These are phyloP conservation scores for Crocidura indochinensis DNA, from an alignment of 2,797 vertebrate species.

Conservation along the genomic window DNA sequence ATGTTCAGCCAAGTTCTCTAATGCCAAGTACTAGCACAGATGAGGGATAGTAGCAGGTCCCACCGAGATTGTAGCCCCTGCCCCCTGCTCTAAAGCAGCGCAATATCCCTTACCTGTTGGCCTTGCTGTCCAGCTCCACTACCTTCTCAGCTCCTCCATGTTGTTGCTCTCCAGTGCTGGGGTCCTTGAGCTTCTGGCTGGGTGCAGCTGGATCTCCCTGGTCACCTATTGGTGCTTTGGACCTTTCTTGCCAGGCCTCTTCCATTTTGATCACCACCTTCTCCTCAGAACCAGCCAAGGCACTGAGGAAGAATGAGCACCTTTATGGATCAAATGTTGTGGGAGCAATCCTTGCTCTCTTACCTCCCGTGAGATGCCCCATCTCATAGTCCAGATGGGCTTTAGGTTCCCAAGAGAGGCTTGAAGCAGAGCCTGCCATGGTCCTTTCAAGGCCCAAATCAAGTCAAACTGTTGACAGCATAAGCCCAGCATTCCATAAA, in stretches of 20 bases:
- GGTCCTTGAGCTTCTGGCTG: background rate
- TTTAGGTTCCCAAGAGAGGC: no score
- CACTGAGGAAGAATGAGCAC: slow-evolving; percentile 68
- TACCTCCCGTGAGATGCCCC: no score
- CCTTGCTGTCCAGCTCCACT: background rate
- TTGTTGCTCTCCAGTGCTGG: slow-evolving; percentile 40
- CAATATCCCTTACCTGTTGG: slow-evolving; percentile 74
- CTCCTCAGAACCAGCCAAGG: slow-evolving; percentile 29
- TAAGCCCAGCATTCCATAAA: background rate
- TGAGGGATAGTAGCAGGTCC: no score
- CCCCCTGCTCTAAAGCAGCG: background rate
- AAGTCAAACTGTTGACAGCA: background rate
- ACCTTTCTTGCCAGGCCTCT: slow-evolving; percentile 19
- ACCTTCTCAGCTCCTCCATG: background rate
- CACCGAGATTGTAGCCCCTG: background rate
- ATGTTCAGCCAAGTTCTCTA: no score
- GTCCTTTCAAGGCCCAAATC: background rate
- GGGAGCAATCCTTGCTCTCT: background rate
- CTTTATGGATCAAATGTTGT: background rate
- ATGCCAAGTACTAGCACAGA: background rate
- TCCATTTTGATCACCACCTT: background rate
- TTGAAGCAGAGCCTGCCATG: no score
- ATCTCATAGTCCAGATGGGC: no score
- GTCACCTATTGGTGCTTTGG: background rate
- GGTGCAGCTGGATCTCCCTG: slow-evolving; percentile 5